phyloP scores from a whole-genome alignment of 2,888 invertebrate species.

The Silvanus unidentatus region DNA sequence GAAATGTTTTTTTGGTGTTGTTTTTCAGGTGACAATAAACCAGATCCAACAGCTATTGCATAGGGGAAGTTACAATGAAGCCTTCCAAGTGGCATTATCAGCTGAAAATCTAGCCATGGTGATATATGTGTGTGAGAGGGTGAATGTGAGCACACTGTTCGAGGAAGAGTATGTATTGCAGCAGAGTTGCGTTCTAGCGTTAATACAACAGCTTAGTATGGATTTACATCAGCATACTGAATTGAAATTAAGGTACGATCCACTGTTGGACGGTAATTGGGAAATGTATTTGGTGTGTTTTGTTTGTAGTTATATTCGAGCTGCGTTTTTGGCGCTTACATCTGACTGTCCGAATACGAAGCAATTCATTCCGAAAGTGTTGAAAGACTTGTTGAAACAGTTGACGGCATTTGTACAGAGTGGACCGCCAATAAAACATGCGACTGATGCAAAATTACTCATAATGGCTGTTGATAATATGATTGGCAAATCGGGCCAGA shows the following conservation, averaged over 20 bases:
- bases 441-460: slow-evolving; percentile 62
- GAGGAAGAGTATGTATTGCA: slow-evolving; percentile 65
- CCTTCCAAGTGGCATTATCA: slow-evolving; percentile 84
- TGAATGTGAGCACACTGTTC: slow-evolving; percentile 76
- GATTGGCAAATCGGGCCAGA: slow-evolving; percentile 16
- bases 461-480: slow-evolving; percentile 55
- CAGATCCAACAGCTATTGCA: slow-evolving; percentile 63
- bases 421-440: slow-evolving; percentile 61
- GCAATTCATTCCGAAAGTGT: slow-evolving; percentile 75
- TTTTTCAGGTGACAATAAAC: slow-evolving; percentile 53
- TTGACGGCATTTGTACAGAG: slow-evolving; percentile 61
- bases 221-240: slow-evolving; percentile 82
- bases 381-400: slow-evolving; percentile 70
- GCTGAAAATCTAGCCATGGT: slow-evolving; percentile 85
- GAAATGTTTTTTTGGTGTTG: no score
- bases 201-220: slow-evolving; percentile 90
- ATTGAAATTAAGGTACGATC: slow-evolving; percentile 66
- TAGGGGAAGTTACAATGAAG: slow-evolving; percentile 74
- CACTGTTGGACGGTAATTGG: not conserved
- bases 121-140: slow-evolving; percentile 78
- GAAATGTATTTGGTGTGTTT: not conserved
- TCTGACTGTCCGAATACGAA: slow-evolving; percentile 68
- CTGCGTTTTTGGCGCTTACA: slow-evolving; percentile 79
- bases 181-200: slow-evolving; percentile 84
- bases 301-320: slow-evolving; percentile 70